phyloP scores from a whole-genome alignment of 2,888 invertebrate species.

The Nomada lathburiana region DNA sequence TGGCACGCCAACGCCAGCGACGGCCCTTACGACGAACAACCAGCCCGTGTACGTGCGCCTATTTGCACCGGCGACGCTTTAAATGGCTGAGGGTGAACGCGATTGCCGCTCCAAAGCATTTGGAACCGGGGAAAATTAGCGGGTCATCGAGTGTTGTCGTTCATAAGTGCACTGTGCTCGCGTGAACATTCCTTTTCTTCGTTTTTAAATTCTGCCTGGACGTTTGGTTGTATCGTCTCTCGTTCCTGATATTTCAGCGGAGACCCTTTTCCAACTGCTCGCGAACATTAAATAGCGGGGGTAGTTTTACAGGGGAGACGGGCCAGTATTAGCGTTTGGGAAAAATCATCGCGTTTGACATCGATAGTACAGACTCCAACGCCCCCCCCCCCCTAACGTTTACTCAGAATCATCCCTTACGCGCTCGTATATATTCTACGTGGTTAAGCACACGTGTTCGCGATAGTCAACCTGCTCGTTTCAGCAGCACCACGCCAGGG shows the following conservation, averaged over 20 bases:
- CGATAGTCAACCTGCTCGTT: constrained; percentile 60
- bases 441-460: constrained; percentile 75
- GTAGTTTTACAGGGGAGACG: too few species aligned
- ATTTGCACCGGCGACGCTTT: constrained; percentile 65
- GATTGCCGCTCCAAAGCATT: constrained; percentile 9
- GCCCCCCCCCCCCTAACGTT: constrained; percentile 22
- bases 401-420: constrained; percentile 54
- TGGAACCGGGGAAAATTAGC: constrained; percentile 42
- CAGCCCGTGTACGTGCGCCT: constrained; percentile 47
- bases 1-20: constrained; percentile 59
- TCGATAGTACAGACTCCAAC: constrained; percentile 30
- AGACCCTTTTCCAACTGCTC: too few species aligned
- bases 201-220: background rate
- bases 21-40: constrained; percentile 61
- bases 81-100: constrained; percentile 69
- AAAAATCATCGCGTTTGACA: constrained; percentile 43
- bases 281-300: background rate
- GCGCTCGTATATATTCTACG: constrained; percentile 67
- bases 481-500: constrained; percentile 55
- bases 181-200: constrained; percentile 38
- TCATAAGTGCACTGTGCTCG: constrained; percentile 66
- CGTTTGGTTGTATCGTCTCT: background rate
- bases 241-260: background rate
- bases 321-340: background rate
- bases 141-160: constrained; percentile 72